These are phyloP conservation scores for Phoxinus dragarum DNA, from an alignment of 2,797 vertebrate genomes.

Conservation along the genomic window DNA sequence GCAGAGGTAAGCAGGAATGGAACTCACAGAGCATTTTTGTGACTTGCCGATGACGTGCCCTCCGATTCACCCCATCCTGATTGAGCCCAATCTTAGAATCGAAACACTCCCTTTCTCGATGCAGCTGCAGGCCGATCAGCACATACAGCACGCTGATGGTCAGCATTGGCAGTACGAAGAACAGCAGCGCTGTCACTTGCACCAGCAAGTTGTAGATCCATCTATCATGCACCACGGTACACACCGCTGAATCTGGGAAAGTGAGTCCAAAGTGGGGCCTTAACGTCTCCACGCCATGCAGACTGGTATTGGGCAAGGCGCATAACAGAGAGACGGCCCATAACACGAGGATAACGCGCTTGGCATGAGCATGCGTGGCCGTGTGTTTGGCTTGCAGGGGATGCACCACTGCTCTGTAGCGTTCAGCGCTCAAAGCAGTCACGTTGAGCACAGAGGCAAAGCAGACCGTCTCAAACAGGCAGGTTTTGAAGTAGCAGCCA, in stretches of 20 bases:
- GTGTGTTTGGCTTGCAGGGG: constrained; percentile 76
- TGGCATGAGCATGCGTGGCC: constrained; percentile 73
- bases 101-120: constrained; percentile 57
- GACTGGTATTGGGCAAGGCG: constrained; percentile 78
- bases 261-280: constrained; percentile 65
- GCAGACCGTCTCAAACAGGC: constrained; percentile 81
- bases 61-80: constrained; percentile 62
- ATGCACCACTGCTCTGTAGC: constrained; percentile 78
- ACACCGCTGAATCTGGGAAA: constrained; percentile 72
- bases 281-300: constrained; percentile 72
- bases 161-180: constrained; percentile 79
- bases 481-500: constrained; percentile 81
- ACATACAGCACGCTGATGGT: constrained; percentile 78
- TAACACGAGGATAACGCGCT: constrained; percentile 72
- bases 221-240: constrained; percentile 69
- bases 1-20: not conserved
- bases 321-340: constrained; percentile 78
- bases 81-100: constrained; percentile 43
- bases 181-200: constrained; percentile 75
- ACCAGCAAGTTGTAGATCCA: constrained; percentile 80
- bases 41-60: constrained; percentile 75
- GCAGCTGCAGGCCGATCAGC: constrained; percentile 75
- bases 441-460: constrained; percentile 82
- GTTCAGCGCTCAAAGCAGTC: constrained; percentile 78
- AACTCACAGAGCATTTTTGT: constrained; percentile 82